Conservation (phyloP, 2,113 vertebrate genomes). For the Cyanoderma ruficeps region DNA sequence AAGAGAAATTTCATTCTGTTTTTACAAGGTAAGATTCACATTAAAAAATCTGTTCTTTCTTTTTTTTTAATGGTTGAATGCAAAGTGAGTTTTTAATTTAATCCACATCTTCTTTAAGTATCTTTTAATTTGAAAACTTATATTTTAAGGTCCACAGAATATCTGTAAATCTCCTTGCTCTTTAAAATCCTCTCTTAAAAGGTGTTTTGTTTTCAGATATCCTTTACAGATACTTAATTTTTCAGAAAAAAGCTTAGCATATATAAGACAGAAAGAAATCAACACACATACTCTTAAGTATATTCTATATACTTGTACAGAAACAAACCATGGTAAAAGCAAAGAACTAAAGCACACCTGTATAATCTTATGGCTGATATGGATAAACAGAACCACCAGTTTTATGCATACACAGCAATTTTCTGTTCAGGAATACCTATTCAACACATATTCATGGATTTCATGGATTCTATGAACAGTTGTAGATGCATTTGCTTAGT, state of each 20-base stretch:
- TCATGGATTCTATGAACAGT: background rate
- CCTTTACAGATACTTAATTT: background rate
- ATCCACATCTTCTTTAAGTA: background rate
- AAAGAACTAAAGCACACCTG: background rate
- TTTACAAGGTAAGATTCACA: background rate
- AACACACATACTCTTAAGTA: background rate
- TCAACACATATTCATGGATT: background rate
- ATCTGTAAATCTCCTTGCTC: background rate
- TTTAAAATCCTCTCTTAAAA: background rate
- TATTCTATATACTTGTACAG: background rate
- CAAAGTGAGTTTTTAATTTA: background rate
- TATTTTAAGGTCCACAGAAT: background rate
- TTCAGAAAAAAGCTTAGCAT: background rate
- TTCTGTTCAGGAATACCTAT: background rate
- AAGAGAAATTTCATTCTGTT: background rate
- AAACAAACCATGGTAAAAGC: background rate
- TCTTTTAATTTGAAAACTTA: background rate
- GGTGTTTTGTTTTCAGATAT: background rate
- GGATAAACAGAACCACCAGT: fast-evolving
- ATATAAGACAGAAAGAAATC: background rate
- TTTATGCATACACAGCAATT: background rate
- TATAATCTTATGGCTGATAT: background rate
- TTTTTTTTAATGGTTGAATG: background rate
- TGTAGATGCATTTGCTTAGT: background rate
- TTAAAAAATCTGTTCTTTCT: background rate